These are phyloP conservation scores for Patiria pectinifera DNA, from an alignment of 53 echinoderm and acorn worm genomes.

Conservation along the genomic window DNA sequence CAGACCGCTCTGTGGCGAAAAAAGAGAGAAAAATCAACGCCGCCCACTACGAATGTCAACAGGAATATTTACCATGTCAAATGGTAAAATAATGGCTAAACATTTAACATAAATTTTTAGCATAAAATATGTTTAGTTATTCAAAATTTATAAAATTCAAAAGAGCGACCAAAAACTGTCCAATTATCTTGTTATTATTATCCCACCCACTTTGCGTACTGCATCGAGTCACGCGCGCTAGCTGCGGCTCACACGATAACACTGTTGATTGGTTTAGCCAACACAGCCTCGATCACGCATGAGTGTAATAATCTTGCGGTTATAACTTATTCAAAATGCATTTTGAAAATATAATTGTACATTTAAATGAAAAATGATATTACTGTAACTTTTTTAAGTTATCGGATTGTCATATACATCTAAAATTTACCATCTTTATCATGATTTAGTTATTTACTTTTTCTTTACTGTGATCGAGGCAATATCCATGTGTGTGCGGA, in stretches of 20 bases:
- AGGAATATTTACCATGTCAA: no score
- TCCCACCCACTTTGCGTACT: background rate
- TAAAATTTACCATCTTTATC: background rate
- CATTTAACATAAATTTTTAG: no score
- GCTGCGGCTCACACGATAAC: conserved; percentile 42
- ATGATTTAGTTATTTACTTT: background rate
- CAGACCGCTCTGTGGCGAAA: no score
- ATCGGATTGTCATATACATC: background rate
- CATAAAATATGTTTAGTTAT: no score
- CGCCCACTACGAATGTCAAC: no score
- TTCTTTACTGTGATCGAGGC: conserved; percentile 33
- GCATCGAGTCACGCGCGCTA: background rate
- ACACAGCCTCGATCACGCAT: conserved; percentile 23
- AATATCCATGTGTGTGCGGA: conserved; percentile 39
- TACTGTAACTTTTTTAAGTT: background rate
- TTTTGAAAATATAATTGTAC: background rate
- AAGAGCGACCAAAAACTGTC: no score
- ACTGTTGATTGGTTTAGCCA: conserved; percentile 49
- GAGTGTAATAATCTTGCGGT: background rate
- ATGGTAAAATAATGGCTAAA: no score
- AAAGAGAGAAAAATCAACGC: no score
- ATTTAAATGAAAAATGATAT: background rate
- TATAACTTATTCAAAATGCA: background rate
- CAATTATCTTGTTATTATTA: no score
- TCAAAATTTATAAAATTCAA: no score